Evolutionary conservation across 1,140 invertebrate species (phyloP).

Genomic region (Polypedilum pembai): DNA sequence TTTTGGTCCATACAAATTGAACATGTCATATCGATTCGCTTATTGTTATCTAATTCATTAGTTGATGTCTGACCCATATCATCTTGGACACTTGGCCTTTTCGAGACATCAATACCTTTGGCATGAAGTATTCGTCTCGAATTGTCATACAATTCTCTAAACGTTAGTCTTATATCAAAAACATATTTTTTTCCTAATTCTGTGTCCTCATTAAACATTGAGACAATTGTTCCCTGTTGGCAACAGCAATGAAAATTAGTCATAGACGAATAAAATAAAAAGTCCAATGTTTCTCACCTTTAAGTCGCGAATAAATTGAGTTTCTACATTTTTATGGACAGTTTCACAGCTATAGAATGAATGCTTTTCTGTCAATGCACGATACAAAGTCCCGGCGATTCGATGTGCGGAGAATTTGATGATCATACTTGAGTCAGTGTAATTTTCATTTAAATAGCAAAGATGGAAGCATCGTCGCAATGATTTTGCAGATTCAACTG

Average conservation of each 20-base stretch:
- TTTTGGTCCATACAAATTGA: constrained; percentile 74
- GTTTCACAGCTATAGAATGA: constrained; percentile 89
- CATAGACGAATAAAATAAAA: constrained; percentile 11
- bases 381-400: constrained; percentile 69
- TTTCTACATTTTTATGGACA: constrained; percentile 74
- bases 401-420: constrained; percentile 72
- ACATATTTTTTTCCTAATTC: constrained; percentile 79
- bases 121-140: constrained; percentile 62
- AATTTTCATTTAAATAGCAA: constrained; percentile 62
- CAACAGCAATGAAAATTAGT: constrained; percentile 12
- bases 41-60: constrained; percentile 25
- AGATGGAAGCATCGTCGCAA: constrained; percentile 66
- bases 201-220: constrained; percentile 83
- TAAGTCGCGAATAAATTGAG: constrained; percentile 79
- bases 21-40: constrained; percentile 57
- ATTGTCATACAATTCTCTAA: constrained; percentile 79
- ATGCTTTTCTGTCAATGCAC: constrained; percentile 84
- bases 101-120: constrained; percentile 44
- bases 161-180: constrained; percentile 79
- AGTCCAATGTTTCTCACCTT: constrained; percentile 50
- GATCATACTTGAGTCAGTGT: constrained; percentile 59
- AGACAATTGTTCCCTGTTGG: constrained; percentile 72
- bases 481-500: constrained; percentile 72
- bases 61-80: constrained; percentile 33
- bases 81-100: constrained; percentile 2